A percentile compares a stretch with the other conserved stretches of the same genome.
These are phyloP conservation scores for Athalia cordata DNA, from an alignment of 2,888 invertebrate genomes.

Conservation along the genomic window DNA sequence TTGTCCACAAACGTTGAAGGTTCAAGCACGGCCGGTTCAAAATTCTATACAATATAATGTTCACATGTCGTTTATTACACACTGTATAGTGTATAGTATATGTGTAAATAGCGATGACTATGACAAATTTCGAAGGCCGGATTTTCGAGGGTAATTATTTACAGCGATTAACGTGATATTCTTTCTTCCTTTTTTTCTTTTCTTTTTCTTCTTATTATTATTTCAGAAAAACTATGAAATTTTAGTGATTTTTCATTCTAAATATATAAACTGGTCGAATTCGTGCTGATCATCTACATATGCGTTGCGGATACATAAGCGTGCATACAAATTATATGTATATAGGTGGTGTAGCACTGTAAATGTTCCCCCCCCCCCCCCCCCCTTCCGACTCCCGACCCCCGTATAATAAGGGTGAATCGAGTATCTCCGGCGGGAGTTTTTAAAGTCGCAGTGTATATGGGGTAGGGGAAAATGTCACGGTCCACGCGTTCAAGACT, in stretches of 20 bases:
- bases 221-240: too few relatives aligned
- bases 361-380: not conserved
- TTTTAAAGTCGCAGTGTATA: constrained; percentile 28
- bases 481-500: constrained; percentile 68
- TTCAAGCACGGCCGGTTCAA: too few relatives aligned
- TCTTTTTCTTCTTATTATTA: not conserved
- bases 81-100: too few relatives aligned
- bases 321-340: not conserved
- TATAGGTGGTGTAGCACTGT: not conserved
- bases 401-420: not conserved
- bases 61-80: too few relatives aligned
- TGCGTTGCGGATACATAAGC: not conserved
- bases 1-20: too few relatives aligned
- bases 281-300: not conserved
- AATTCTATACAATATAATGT: too few relatives aligned
- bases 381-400: not conserved
- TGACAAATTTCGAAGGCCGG: too few relatives aligned
- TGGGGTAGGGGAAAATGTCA: constrained; percentile 57
- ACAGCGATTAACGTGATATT: too few relatives aligned
- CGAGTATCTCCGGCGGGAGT: constrained; percentile 35
- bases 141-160: too few relatives aligned
- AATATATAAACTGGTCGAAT: too few relatives aligned
- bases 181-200: not conserved
- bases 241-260: too few relatives aligned
- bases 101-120: too few relatives aligned